Conservation (phyloP, 2,113 vertebrate genomes). For the Nicator chloris region DNA sequence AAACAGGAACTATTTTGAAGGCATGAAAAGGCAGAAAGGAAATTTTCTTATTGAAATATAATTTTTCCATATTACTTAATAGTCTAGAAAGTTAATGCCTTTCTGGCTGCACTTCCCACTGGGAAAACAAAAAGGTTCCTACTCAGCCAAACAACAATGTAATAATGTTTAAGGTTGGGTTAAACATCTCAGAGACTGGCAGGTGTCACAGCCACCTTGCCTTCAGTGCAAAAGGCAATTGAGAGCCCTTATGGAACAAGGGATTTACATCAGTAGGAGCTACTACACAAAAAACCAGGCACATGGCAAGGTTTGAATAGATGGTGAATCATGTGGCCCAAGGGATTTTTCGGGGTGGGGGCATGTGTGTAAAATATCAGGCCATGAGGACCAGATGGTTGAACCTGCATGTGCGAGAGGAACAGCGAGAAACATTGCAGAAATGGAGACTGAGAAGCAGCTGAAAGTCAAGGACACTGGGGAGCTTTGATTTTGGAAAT, state of each 20-base stretch:
- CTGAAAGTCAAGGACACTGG: background rate
- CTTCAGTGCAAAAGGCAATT: slow-evolving; percentile 40
- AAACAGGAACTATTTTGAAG: slow-evolving; percentile 44
- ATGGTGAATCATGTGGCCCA: slow-evolving; percentile 56
- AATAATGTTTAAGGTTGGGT: background rate
- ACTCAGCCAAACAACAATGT: slow-evolving; percentile 14
- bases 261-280: slow-evolving; percentile 36
- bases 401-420: slow-evolving; percentile 25
- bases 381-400: slow-evolving; percentile 40
- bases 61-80: slow-evolving; percentile 58
- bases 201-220: slow-evolving; percentile 48
- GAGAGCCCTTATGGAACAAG: slow-evolving; percentile 35
- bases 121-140: background rate
- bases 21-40: slow-evolving; percentile 39
- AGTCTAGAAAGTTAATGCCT: slow-evolving; percentile 45
- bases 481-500: background rate
- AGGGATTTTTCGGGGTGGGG: slow-evolving; percentile 17
- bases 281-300: slow-evolving; percentile 25
- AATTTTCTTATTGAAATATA: slow-evolving; percentile 53
- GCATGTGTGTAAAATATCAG: slow-evolving; percentile 19
- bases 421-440: background rate
- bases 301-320: slow-evolving; percentile 56
- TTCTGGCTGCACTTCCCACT: slow-evolving; percentile 5
- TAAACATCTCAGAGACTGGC: background rate
- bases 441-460: background rate